phyloP scores from a whole-genome alignment of 1,140 invertebrate species.

The Scaptodrosophila lebanonensis region DNA sequence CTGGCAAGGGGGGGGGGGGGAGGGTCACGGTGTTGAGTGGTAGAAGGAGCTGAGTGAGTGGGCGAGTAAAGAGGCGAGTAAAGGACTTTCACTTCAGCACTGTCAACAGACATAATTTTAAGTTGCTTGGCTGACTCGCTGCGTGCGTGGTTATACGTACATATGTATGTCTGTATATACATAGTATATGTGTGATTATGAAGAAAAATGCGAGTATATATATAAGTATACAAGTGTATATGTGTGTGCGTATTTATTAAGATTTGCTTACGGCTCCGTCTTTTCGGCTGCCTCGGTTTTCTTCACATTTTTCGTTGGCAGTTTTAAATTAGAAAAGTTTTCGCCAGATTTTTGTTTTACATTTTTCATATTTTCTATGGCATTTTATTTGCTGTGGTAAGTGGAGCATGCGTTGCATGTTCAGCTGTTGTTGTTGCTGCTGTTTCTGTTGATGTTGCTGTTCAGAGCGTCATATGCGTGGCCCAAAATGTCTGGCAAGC shows the following conservation, averaged over 20 bases:
- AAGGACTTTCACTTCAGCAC: constrained; percentile 58
- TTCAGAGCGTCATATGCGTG: constrained; percentile 57
- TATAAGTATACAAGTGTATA: constrained; percentile 21
- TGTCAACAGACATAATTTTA: constrained; percentile 69
- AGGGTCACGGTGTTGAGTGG: background rate
- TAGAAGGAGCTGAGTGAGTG: no score
- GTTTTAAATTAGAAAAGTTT: constrained; percentile 76
- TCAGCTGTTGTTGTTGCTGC: constrained; percentile 46
- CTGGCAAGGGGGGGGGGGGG: background rate
- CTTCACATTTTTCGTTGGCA: constrained; percentile 56
- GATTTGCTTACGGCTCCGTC: constrained; percentile 51
- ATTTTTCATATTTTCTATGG: constrained; percentile 74
- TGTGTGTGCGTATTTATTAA: constrained; percentile 36
- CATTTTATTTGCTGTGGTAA: background rate
- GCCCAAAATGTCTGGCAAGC: constrained; percentile 26
- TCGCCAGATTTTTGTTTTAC: constrained; percentile 74
- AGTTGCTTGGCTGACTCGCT: constrained; percentile 47
- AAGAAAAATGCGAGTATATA: constrained; percentile 36
- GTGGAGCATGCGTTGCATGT: constrained; percentile 51
- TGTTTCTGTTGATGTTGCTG: constrained; percentile 23
- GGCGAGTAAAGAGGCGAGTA: constrained; percentile 3
- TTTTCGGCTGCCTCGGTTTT: constrained; percentile 28
- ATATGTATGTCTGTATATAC: background rate
- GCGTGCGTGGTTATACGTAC: background rate
- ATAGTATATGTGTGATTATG: background rate